A percentile compares a stretch with the other conserved stretches of the same genome.
Conservation (phyloP, 2,888 invertebrate genomes). For the Pasiphila rectangulata region DNA sequence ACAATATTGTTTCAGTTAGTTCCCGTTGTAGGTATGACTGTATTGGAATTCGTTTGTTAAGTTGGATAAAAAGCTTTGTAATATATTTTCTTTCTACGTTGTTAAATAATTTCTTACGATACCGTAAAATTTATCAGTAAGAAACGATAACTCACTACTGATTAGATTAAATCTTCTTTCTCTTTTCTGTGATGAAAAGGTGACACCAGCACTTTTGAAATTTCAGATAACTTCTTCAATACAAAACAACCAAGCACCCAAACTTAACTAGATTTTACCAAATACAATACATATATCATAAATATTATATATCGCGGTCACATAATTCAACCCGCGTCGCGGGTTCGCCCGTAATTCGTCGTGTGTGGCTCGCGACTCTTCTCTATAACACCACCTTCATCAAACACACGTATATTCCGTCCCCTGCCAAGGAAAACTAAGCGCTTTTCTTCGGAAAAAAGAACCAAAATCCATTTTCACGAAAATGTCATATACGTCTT, state of each 20-base stretch:
- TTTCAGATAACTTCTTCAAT: constrained; percentile 10
- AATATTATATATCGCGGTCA: constrained; percentile 68
- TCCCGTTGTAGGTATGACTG: not conserved
- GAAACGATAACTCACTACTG: too few species aligned
- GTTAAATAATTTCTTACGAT: too few species aligned
- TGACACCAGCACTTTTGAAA: too few species aligned
- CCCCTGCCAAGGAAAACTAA: constrained; percentile 37
- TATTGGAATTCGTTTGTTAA: not conserved
- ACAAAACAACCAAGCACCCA: constrained; percentile 29
- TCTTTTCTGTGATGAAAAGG: too few species aligned
- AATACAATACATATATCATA: constrained; percentile 64
- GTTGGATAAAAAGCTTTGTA: not conserved
- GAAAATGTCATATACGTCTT: constrained; percentile 34
- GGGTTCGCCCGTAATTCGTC: constrained; percentile 74
- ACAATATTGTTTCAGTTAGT: constrained; percentile 9
- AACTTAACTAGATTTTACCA: constrained; percentile 51
- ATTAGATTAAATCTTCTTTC: too few species aligned
- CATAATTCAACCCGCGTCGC: constrained; percentile 69
- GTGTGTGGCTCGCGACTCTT: constrained; percentile 77
- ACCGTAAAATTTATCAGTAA: too few species aligned
- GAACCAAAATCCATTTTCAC: constrained; percentile 35
- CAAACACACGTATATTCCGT: constrained; percentile 43
- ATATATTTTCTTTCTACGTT: too few species aligned
- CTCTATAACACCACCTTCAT: constrained; percentile 51
- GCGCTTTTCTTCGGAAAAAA: constrained; percentile 36